Conservation (phyloP, 1,140 invertebrate species). For the Bombus waltoni region DNA sequence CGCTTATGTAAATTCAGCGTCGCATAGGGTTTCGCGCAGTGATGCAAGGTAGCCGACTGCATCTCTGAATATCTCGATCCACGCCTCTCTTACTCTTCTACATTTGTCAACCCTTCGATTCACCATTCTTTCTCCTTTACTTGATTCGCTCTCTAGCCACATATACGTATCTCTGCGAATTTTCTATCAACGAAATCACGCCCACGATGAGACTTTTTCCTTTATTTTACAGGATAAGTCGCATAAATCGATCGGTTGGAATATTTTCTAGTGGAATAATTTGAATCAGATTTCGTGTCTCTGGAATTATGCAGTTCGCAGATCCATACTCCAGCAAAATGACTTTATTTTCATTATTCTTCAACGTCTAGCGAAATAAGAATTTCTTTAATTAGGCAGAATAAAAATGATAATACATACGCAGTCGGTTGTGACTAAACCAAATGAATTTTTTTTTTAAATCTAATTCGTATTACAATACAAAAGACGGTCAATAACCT, state of each 20-base stretch:
- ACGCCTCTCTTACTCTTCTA: slow-evolving; percentile 10
- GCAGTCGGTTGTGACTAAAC: no score
- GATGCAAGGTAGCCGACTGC: slow-evolving; percentile 48
- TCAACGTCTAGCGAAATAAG: no score
- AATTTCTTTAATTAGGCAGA: not conserved
- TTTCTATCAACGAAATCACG: not conserved
- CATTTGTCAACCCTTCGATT: not conserved
- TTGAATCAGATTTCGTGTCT: not conserved
- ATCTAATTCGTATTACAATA: not conserved
- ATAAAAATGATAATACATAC: not conserved
- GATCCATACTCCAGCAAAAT: not conserved
- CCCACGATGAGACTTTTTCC: no score
- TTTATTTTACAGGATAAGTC: not conserved
- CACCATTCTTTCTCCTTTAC: not conserved
- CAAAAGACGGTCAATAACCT: not conserved
- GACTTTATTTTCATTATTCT: not conserved
- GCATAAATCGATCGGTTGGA: not conserved
- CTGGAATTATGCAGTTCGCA: not conserved
- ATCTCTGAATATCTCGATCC: slow-evolving; percentile 57
- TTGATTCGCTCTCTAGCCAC: not conserved
- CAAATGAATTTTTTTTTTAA: not conserved
- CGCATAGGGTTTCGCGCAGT: slow-evolving; percentile 42
- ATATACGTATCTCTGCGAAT: not conserved
- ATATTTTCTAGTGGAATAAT: not conserved
- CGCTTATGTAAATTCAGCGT: slow-evolving; percentile 74